A percentile compares a stretch with the other conserved stretches of the same genome.
Conservation (phyloP, 2,113 vertebrate genomes). For the Leuciscus idus region DNA sequence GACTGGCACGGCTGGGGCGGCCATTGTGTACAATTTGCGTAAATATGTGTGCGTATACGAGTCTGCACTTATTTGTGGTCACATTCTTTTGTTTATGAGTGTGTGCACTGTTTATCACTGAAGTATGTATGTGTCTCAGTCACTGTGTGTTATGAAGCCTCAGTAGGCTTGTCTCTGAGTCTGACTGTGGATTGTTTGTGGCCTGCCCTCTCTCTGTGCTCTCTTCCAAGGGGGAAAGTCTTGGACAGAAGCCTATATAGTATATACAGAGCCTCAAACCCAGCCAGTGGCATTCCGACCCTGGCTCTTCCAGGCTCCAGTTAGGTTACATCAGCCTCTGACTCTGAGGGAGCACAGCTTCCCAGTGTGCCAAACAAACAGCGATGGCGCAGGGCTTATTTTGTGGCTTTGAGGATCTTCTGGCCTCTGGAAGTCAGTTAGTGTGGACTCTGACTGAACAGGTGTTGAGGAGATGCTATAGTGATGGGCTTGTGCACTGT, state of each 20-base stretch:
- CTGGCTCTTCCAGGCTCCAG: slow-evolving; percentile 67
- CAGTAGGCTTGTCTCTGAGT: slow-evolving; percentile 56
- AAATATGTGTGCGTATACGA: slow-evolving; percentile 20
- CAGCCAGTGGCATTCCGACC: slow-evolving; percentile 75
- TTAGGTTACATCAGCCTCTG: slow-evolving; percentile 69
- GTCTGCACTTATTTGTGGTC: slow-evolving; percentile 7
- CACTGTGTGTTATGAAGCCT: slow-evolving; percentile 55
- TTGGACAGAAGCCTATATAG: slow-evolving; percentile 80
- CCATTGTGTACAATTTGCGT: slow-evolving; percentile 39
- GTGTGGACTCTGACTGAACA: slow-evolving; percentile 87
- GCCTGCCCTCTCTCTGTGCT: slow-evolving; percentile 64
- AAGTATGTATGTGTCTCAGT: slow-evolving; percentile 34
- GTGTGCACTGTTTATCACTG: slow-evolving; percentile 10
- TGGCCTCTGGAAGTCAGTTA: slow-evolving; percentile 85
- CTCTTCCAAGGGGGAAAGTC: slow-evolving; percentile 76
- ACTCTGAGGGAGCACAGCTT: background rate
- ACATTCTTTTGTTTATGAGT: slow-evolving; percentile 55
- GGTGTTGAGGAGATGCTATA: slow-evolving; percentile 86
- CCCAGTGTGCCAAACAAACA: background rate
- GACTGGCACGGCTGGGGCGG: slow-evolving; percentile 50
- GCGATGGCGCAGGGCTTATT: slow-evolving; percentile 86
- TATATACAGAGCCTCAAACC: slow-evolving; percentile 72
- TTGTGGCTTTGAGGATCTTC: slow-evolving; percentile 87
- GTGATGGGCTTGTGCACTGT: slow-evolving; percentile 82
- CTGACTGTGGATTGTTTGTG: slow-evolving; percentile 58